Evolutionary conservation across 2,888 invertebrate species (phyloP).

Genomic region (Amphipyra tragopoginis): DNA sequence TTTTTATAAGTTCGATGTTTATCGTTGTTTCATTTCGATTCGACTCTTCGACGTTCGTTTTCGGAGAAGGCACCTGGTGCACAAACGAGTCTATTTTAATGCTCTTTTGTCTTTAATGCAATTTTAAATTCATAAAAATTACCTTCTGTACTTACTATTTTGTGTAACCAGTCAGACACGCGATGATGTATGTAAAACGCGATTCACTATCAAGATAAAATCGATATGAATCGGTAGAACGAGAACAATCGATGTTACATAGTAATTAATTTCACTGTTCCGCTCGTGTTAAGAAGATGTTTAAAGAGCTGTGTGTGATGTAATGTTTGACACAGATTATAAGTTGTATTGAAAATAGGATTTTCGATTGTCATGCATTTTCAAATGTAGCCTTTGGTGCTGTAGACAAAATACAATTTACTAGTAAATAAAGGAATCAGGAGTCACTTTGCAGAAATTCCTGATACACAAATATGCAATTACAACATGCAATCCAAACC

Average conservation of each 20-base stretch:
- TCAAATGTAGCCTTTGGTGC: no score
- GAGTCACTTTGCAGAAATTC: no score
- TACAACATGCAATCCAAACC: no score
- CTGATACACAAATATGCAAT: no score
- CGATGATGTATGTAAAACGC: conserved; percentile 71
- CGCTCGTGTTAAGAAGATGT: conserved; percentile 42
- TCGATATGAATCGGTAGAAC: conserved; percentile 41
- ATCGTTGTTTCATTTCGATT: no score
- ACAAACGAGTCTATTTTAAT: no score
- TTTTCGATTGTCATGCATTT: neutral
- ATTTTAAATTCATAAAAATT: neutral
- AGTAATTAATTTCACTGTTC: conserved; percentile 48
- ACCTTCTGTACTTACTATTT: conserved; percentile 15
- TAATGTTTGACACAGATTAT: conserved; percentile 37
- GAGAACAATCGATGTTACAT: conserved; percentile 56
- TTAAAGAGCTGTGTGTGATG: conserved; percentile 19
- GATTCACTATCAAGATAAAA: conserved; percentile 63
- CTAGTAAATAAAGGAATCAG: no score
- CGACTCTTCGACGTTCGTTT: no score
- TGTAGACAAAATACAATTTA: no score
- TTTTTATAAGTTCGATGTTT: no score
- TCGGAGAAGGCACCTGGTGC: no score
- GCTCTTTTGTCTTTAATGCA: no score
- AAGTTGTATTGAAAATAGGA: conserved; percentile 2
- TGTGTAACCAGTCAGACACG: conserved; percentile 45